Evolutionary conservation across 2,888 invertebrate species (phyloP).

Genomic region (Celastrina argiolus): DNA sequence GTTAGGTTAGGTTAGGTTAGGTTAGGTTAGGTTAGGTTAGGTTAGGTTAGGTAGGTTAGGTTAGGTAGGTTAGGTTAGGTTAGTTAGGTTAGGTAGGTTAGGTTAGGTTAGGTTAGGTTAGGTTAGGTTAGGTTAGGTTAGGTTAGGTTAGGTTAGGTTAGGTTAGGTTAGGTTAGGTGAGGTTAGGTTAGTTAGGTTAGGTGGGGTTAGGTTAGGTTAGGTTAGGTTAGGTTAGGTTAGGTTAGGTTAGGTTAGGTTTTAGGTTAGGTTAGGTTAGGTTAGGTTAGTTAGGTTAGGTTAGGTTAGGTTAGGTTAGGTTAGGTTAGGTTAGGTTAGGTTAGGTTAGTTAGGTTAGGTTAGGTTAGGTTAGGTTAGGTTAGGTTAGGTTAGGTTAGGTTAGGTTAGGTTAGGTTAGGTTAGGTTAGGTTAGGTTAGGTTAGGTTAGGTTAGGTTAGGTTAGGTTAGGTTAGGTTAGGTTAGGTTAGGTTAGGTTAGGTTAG

Average conservation of each 20-base stretch:
- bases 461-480: too few relatives aligned
- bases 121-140: constrained; percentile 33
- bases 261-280: too few relatives aligned
- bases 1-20: constrained; percentile 33
- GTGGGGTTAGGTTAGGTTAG: constrained; percentile 32
- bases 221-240: too few relatives aligned
- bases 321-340: constrained; percentile 30
- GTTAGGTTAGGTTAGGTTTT: too few relatives aligned
- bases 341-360: too few relatives aligned
- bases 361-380: too few relatives aligned
- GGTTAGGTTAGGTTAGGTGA: constrained; percentile 33
- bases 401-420: too few relatives aligned
- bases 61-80: constrained; percentile 36
- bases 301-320: constrained; percentile 30
- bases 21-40: constrained; percentile 33
- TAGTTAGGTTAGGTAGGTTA: constrained; percentile 35
- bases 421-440: too few relatives aligned
- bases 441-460: too few relatives aligned
- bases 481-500: too few relatives aligned
- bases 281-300: constrained; percentile 25
- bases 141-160: constrained; percentile 34
- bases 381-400: too few relatives aligned
- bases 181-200: constrained; percentile 34
- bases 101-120: constrained; percentile 33
- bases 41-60: constrained; percentile 40